Percentiles rank a stretch among this genome's conserved stretches.
phyloP scores from a whole-genome alignment of 2,113 vertebrate species.

The Sus scrofa region T2T-Sscrofa CM000820.6:31369501-31370000 shows the following conservation, averaged over 20 bases:
- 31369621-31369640: neutral
- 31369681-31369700: neutral
- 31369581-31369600: neutral
- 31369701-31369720: neutral
- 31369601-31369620: neutral
- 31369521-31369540: neutral
- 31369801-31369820: neutral
- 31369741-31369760: neutral
- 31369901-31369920: neutral
- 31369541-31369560: neutral
- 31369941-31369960: neutral
- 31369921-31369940: neutral
- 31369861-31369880: slow-evolving; percentile 9
- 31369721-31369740: neutral
- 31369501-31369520: neutral
- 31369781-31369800: neutral
- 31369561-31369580: neutral
- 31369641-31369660: neutral
- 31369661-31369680: neutral
- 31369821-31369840: neutral
- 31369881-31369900: neutral
- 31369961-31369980: slow-evolving; percentile 6
- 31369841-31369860: neutral
- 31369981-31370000: neutral
- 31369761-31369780: neutral